Evolutionary conservation across 2,888 invertebrate species (phyloP).

Genomic region (Erynnis tages): DNA sequence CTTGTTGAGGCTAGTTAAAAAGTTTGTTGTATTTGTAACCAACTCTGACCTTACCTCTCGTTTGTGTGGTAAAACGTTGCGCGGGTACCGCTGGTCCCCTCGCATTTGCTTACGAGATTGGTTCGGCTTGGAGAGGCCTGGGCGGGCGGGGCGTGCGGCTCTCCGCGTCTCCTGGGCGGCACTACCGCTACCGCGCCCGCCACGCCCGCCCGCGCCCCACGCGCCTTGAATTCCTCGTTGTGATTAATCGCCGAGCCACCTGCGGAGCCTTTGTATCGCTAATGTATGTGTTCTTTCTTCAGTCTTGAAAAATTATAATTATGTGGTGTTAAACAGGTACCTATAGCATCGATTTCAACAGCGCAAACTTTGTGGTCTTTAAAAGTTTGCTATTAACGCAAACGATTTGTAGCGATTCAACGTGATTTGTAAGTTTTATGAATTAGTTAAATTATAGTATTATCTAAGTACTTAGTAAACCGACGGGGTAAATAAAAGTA

Average conservation of each 20-base stretch:
- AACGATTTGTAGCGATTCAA: no score
- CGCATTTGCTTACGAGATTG: conserved; percentile 29
- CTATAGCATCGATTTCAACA: no score
- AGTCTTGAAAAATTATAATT: conserved; percentile 41
- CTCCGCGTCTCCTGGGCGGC: conserved; percentile 61
- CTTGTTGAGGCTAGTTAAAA: neutral
- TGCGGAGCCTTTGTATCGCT: conserved; percentile 72
- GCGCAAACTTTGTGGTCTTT: conserved; percentile 1
- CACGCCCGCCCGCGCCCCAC: conserved; percentile 42
- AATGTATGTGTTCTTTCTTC: conserved; percentile 42
- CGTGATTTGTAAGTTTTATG: no score
- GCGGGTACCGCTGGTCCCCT: conserved; percentile 16
- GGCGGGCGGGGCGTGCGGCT: conserved; percentile 58
- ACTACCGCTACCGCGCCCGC: conserved; percentile 76
- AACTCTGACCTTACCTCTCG: conserved; percentile 12
- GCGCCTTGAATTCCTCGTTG: conserved; percentile 57
- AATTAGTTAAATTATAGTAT: no score
- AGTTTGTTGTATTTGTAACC: neutral
- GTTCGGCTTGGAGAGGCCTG: conserved; percentile 41
- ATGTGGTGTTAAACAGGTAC: conserved; percentile 20
- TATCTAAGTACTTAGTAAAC: no score
- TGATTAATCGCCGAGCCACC: conserved; percentile 78
- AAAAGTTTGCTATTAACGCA: no score
- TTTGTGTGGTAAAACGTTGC: neutral
- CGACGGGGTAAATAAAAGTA: no score